Evolutionary conservation across 2,797 vertebrate species (phyloP).

Genomic region (Merluccius polli): DNA sequence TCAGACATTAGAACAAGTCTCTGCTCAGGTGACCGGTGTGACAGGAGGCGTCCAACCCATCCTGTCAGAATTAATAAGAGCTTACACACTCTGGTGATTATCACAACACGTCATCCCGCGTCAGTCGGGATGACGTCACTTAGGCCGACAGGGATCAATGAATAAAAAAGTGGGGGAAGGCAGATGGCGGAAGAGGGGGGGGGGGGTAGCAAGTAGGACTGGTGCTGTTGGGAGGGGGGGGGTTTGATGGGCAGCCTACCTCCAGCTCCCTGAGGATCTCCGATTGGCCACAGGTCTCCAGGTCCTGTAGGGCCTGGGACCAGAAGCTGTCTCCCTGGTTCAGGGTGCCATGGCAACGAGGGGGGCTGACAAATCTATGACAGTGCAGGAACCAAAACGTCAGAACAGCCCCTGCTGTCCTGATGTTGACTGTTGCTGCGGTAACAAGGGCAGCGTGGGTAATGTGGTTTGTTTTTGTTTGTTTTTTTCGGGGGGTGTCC

Average conservation of each 20-base stretch:
- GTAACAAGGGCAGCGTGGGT: constrained; percentile 72
- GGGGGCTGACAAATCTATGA: constrained; percentile 89
- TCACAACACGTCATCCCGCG: constrained; percentile 56
- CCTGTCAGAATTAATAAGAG: constrained; percentile 63
- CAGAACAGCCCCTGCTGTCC: constrained; percentile 69
- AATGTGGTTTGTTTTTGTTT: no score
- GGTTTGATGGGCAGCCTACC: constrained; percentile 69
- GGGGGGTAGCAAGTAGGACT: neutral
- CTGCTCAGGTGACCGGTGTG: constrained; percentile 24
- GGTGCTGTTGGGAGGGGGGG: neutral
- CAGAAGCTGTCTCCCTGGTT: constrained; percentile 91
- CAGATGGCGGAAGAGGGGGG: constrained; percentile 36
- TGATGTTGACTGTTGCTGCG: constrained; percentile 38
- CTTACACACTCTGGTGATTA: constrained; percentile 60
- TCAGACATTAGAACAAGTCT: constrained; percentile 17
- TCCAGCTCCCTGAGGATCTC: constrained; percentile 97
- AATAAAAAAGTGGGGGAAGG: constrained; percentile 61
- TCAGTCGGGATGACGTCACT: no score
- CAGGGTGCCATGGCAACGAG: constrained; percentile 82
- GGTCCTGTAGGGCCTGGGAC: constrained; percentile 95
- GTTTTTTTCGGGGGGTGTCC: no score
- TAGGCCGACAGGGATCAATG: constrained; percentile 56
- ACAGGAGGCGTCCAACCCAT: constrained; percentile 47
- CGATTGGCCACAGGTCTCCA: constrained; percentile 96
- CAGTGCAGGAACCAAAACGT: constrained; percentile 90